Percentiles rank a stretch among this genome's conserved stretches.
Conservation (phyloP, 2,113 vertebrate species). For the Phocoena sinus region DNA sequence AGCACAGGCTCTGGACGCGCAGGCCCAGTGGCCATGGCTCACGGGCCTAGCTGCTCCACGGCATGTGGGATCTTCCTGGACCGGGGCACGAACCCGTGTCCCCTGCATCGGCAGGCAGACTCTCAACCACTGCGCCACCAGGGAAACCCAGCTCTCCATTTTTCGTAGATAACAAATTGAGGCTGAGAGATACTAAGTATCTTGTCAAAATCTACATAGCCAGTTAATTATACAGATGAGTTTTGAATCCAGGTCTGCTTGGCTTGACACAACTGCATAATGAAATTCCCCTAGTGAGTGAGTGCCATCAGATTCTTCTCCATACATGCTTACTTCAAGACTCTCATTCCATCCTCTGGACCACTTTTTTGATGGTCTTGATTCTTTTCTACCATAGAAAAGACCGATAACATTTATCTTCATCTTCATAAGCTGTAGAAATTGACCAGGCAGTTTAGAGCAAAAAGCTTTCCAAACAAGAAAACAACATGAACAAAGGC, state of each 20-base stretch:
- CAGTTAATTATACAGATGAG: background rate
- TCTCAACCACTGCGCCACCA: too few relatives aligned
- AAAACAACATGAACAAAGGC: background rate
- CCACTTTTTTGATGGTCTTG: background rate
- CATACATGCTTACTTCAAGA: background rate
- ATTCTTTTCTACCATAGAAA: background rate
- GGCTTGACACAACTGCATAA: background rate
- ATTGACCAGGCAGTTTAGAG: background rate
- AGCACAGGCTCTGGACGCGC: too few relatives aligned
- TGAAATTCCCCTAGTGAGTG: background rate
- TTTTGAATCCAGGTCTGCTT: background rate
- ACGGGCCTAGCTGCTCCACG: too few relatives aligned
- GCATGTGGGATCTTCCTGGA: too few relatives aligned
- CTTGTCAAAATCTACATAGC: background rate
- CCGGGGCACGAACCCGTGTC: too few relatives aligned
- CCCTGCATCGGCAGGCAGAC: too few relatives aligned
- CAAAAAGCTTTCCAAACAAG: background rate
- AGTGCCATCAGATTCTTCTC: background rate
- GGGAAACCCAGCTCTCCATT: too few relatives aligned
- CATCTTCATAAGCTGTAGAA: background rate
- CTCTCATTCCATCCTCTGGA: background rate
- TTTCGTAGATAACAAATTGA: background rate
- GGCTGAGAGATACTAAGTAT: background rate
- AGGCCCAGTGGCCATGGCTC: too few relatives aligned
- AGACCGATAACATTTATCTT: background rate